These are phyloP conservation scores for Diadophis punctatus DNA, from an alignment of 2,113 vertebrate species.

Conservation along the genomic window DNA sequence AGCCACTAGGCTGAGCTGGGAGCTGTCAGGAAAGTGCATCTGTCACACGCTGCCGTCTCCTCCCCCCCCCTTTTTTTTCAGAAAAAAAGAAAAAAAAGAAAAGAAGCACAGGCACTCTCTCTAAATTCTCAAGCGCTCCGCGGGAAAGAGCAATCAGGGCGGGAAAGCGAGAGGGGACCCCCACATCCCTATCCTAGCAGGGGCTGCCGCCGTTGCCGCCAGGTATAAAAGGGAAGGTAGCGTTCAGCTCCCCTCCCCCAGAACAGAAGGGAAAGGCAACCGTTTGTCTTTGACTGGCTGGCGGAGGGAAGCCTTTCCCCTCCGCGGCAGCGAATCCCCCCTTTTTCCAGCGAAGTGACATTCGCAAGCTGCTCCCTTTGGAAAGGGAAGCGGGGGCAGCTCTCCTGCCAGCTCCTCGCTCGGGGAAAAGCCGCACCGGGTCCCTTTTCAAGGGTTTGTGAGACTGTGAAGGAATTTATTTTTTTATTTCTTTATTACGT, in stretches of 20 bases:
- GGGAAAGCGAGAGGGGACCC: neutral
- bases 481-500: no score
- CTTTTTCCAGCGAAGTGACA: neutral
- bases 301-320: neutral
- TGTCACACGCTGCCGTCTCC: constrained; percentile 72
- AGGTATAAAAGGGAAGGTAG: neutral
- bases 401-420: neutral
- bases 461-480: neutral
- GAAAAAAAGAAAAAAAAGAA: no score
- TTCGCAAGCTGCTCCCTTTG: neutral
- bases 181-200: neutral
- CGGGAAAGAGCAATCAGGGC: neutral
- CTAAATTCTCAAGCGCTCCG: neutral
- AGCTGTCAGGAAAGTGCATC: constrained; percentile 74
- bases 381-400: accelerated
- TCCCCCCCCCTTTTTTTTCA: constrained; percentile 41
- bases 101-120: no score
- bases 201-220: neutral
- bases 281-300: neutral
- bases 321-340: neutral
- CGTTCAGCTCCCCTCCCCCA: neutral
- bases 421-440: neutral
- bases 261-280: neutral
- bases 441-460: no score
- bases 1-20: constrained; percentile 73